Evolutionary conservation across 2,888 invertebrate species (phyloP).

Genomic region (Deroplatys truncata): DNA sequence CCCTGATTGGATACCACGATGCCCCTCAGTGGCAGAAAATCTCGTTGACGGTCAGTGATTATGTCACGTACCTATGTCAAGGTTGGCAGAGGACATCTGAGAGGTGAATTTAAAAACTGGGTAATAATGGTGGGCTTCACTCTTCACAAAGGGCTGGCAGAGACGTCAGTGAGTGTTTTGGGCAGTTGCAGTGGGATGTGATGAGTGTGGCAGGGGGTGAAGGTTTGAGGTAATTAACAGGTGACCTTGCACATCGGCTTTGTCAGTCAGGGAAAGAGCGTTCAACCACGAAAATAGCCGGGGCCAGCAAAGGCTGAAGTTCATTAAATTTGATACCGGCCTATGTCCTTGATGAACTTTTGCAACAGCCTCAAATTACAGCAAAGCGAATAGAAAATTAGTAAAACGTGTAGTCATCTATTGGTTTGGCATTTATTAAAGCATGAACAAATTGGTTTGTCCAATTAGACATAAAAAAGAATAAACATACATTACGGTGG

Average conservation of each 20-base stretch:
- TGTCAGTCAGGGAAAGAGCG: background rate
- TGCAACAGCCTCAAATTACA: background rate
- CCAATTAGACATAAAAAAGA: too few relatives aligned
- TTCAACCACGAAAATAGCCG: background rate
- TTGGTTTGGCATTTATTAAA: too few relatives aligned
- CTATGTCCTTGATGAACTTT: background rate
- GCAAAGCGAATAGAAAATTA: too few relatives aligned
- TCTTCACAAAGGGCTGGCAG: background rate
- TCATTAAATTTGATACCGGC: background rate
- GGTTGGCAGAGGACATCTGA: background rate
- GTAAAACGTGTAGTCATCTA: too few relatives aligned
- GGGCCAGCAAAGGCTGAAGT: background rate
- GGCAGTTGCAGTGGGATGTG: background rate
- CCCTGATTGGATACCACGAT: background rate
- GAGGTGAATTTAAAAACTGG: background rate
- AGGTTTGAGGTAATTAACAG: background rate
- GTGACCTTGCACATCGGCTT: background rate
- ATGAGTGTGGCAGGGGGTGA: background rate
- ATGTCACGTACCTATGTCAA: background rate
- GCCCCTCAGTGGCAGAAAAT: background rate
- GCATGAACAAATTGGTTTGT: too few relatives aligned
- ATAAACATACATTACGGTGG: too few relatives aligned
- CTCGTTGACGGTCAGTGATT: background rate
- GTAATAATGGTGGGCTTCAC: background rate
- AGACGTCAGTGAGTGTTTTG: background rate